phyloP scores from a whole-genome alignment of 2,888 invertebrate species.

The Drosophila lacicola region DNA sequence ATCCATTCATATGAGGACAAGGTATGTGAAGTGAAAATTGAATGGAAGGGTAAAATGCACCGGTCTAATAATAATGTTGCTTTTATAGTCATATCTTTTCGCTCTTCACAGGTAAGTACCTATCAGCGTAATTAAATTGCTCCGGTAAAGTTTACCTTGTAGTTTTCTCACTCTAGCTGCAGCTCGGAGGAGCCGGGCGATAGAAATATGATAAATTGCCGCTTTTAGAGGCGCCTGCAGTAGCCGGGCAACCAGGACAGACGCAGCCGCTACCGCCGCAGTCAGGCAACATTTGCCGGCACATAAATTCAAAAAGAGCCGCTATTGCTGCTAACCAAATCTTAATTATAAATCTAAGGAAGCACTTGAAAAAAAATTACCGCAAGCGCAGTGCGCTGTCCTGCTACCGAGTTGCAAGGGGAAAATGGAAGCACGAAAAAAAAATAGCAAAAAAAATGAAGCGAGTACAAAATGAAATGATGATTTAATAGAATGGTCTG shows the following conservation, averaged over 20 bases:
- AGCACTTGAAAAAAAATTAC: slow-evolving; percentile 78
- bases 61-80: slow-evolving; percentile 3
- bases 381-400: slow-evolving; percentile 73
- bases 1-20: background rate
- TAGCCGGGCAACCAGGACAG: slow-evolving; percentile 23
- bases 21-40: background rate
- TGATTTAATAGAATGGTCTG: slow-evolving; percentile 83
- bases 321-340: slow-evolving; percentile 83
- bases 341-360: slow-evolving; percentile 84
- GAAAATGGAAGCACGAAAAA: slow-evolving; percentile 25
- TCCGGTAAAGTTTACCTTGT: slow-evolving; percentile 37
- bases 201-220: slow-evolving; percentile 76
- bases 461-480: slow-evolving; percentile 71
- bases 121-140: slow-evolving; percentile 70
- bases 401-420: slow-evolving; percentile 19
- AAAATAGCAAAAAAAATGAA: slow-evolving; percentile 22
- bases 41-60: background rate
- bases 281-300: slow-evolving; percentile 57
- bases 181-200: slow-evolving; percentile 50
- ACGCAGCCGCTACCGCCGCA: slow-evolving; percentile 19
- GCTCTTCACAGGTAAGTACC: slow-evolving; percentile 44
- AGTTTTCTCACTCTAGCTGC: slow-evolving; percentile 44
- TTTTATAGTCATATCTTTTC: slow-evolving; percentile 4
- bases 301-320: slow-evolving; percentile 82
- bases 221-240: slow-evolving; percentile 50